Conservation (phyloP, 2,113 vertebrate genomes). For the Stercorarius parasiticus region DNA sequence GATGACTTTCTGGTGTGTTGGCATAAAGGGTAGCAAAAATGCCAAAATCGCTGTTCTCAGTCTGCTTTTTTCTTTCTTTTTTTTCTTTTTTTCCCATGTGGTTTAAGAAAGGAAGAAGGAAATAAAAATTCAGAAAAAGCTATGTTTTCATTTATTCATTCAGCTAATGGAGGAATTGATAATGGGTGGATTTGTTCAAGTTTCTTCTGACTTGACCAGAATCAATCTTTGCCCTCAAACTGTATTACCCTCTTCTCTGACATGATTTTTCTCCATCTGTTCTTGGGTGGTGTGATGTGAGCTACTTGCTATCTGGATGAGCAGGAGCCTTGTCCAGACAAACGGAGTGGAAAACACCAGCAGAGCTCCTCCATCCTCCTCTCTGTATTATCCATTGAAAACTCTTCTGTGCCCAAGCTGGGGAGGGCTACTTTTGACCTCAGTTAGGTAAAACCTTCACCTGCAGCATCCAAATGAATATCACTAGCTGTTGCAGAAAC, state of each 20-base stretch:
- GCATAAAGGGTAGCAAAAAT: background rate
- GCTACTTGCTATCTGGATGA: background rate
- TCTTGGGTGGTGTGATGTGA: background rate
- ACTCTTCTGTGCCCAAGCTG: background rate
- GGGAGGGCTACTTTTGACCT: background rate
- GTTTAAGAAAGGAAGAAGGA: background rate
- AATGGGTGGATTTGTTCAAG: background rate
- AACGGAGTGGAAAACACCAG: fast-evolving
- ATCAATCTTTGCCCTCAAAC: background rate
- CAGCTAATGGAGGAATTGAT: background rate
- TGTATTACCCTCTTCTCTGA: background rate
- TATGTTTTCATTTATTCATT: background rate
- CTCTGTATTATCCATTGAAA: background rate
- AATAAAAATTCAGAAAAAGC: background rate
- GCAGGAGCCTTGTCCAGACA: background rate
- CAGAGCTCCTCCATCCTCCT: background rate
- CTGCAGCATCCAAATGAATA: background rate
- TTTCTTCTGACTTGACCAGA: background rate
- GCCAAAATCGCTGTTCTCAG: background rate
- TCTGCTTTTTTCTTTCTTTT: background rate
- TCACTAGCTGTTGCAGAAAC: background rate
- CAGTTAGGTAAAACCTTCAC: background rate
- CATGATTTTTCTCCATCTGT: background rate
- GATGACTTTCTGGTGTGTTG: background rate
- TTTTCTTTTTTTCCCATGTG: too few species aligned